Conservation (phyloP, 2,113 vertebrate species). For the Pachyramphus minor region DNA sequence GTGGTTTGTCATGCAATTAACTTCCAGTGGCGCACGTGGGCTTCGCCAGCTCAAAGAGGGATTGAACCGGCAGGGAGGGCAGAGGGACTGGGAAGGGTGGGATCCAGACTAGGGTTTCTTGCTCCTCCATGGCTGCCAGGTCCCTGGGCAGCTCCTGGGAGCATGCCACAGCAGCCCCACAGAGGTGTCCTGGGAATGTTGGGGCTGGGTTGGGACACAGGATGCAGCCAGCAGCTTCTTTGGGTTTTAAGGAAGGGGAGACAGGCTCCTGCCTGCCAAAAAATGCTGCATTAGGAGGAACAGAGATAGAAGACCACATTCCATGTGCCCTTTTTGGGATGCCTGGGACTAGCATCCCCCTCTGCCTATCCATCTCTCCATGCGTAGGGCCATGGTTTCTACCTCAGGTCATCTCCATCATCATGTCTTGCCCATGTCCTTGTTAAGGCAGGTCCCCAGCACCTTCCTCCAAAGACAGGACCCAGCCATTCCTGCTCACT, state of each 20-base stretch:
- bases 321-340: neutral
- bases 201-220: neutral
- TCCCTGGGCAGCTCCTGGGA: neutral
- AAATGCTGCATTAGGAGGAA: neutral
- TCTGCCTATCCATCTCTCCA: neutral
- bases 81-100: neutral
- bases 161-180: neutral
- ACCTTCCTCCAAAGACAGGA: neutral
- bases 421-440: rapidly evolving
- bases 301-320: neutral
- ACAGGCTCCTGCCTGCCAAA: neutral
- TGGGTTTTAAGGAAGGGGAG: neutral
- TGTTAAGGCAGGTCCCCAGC: neutral
- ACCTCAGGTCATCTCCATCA: rapidly evolving
- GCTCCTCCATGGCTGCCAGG: neutral
- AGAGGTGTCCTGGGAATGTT: neutral
- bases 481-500: neutral
- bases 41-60: neutral
- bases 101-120: neutral
- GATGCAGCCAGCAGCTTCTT: neutral
- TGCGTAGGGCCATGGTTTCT: rapidly evolving
- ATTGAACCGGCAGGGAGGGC: neutral
- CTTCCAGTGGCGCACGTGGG: neutral
- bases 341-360: neutral
- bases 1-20: neutral